Evolutionary conservation across 1,140 invertebrate species (phyloP).

Genomic region (Dermatophagoides farinae): DNA sequence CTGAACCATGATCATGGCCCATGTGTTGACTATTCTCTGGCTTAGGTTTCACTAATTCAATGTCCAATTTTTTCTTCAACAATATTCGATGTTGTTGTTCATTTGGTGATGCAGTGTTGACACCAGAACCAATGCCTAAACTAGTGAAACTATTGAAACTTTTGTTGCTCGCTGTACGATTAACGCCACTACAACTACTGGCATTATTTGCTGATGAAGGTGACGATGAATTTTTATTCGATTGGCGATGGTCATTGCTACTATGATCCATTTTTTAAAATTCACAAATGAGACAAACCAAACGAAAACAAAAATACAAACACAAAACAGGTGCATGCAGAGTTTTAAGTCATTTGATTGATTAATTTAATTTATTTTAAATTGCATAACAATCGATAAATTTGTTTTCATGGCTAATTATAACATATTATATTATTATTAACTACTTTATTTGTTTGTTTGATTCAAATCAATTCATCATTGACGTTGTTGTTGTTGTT

Average conservation of each 20-base stretch:
- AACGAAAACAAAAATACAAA: not conserved
- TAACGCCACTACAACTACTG: too few species aligned
- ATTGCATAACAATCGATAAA: too few species aligned
- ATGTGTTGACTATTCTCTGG: not conserved
- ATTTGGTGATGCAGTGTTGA: not conserved
- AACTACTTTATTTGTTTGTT: not conserved
- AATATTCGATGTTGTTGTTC: too few species aligned
- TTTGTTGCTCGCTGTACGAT: not conserved
- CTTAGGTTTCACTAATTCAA: not conserved
- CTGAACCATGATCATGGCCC: not conserved
- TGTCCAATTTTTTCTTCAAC: not conserved
- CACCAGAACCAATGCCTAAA: not conserved
- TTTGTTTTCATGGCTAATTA: too few species aligned
- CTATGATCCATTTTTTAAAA: not conserved
- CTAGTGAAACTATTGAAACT: not conserved
- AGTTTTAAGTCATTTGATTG: not conserved
- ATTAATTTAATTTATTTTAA: not conserved
- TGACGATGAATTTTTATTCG: not conserved
- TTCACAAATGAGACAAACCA: not conserved
- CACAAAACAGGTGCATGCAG: not conserved
- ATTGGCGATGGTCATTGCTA: too few species aligned
- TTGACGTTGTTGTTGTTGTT: not conserved
- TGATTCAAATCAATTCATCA: not conserved
- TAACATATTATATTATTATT: not conserved
- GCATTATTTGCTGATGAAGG: not conserved